phyloP scores from a whole-genome alignment of 1,140 invertebrate species.

The Drusus annulatus region DNA sequence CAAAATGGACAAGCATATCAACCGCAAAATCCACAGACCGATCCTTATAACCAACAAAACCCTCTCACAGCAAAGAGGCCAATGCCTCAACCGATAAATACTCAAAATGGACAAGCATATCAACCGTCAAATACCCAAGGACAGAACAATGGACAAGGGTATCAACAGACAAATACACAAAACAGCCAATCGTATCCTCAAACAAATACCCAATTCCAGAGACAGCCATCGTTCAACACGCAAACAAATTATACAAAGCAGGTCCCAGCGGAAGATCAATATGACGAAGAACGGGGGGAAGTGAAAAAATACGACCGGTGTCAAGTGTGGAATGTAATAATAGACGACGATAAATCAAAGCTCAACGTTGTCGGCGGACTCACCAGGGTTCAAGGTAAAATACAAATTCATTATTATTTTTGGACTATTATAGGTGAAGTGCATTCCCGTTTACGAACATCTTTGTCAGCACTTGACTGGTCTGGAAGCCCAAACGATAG shows the following conservation, averaged over 20 bases:
- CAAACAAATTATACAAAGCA: background rate
- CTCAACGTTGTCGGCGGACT: constrained; percentile 62
- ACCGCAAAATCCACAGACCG: too few species aligned
- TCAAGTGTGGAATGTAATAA: constrained; percentile 73
- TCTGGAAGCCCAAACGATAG: background rate
- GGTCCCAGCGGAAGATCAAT: background rate
- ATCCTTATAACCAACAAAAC: too few species aligned
- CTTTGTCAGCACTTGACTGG: background rate
- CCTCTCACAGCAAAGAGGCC: background rate
- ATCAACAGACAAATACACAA: background rate
- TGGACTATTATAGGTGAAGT: background rate
- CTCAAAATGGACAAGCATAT: background rate
- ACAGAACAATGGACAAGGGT: background rate
- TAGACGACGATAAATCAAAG: constrained; percentile 63
- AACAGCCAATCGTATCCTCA: background rate
- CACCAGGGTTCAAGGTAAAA: constrained; percentile 63
- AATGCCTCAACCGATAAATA: background rate
- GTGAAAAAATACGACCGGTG: constrained; percentile 72
- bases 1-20: too few species aligned
- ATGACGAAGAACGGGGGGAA: constrained; percentile 53
- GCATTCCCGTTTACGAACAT: background rate
- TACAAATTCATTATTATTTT: background rate
- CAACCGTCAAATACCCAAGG: background rate
- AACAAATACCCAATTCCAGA: background rate
- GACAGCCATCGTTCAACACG: background rate